Conservation (phyloP, 2,797 vertebrate species). For the Poeciliopsis paucimaculata region DNA sequence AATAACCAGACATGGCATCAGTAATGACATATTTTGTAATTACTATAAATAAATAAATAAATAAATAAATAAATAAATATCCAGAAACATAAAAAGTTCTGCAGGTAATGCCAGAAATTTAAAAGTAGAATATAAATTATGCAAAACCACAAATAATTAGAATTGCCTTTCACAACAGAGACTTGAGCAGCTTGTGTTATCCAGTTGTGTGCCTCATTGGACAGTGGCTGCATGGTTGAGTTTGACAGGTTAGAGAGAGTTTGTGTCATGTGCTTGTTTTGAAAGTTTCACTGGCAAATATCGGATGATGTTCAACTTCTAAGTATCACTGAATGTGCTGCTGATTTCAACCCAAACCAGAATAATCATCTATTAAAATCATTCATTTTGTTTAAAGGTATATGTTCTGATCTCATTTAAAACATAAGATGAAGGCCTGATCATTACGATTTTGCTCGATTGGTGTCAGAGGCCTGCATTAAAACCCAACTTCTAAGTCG, state of each 20-base stretch:
- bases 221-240: slow-evolving; percentile 11
- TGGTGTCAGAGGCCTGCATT: not conserved
- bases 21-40: slow-evolving; percentile 64
- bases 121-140: slow-evolving; percentile 38
- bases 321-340: slow-evolving; percentile 39
- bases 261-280: slow-evolving; percentile 10
- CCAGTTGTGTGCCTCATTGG: slow-evolving; percentile 8
- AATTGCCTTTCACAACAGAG: slow-evolving; percentile 32
- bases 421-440: not conserved
- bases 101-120: slow-evolving; percentile 30
- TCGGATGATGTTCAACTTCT: slow-evolving; percentile 20
- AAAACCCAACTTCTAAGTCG: not conserved
- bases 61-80: not conserved
- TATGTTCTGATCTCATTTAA: not conserved
- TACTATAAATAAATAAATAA: slow-evolving; percentile 29
- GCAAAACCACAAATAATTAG: slow-evolving; percentile 31
- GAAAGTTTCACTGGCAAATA: slow-evolving; percentile 17
- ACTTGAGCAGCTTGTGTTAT: slow-evolving; percentile 33
- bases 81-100: slow-evolving; percentile 38
- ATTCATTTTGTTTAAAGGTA: not conserved
- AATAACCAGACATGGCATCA: slow-evolving; percentile 55
- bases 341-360: not conserved
- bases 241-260: slow-evolving; percentile 15
- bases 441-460: not conserved
- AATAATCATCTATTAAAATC: not conserved